Conservation (phyloP, 2,797 vertebrate genomes). For the Lutjanus argentimaculatus region DNA sequence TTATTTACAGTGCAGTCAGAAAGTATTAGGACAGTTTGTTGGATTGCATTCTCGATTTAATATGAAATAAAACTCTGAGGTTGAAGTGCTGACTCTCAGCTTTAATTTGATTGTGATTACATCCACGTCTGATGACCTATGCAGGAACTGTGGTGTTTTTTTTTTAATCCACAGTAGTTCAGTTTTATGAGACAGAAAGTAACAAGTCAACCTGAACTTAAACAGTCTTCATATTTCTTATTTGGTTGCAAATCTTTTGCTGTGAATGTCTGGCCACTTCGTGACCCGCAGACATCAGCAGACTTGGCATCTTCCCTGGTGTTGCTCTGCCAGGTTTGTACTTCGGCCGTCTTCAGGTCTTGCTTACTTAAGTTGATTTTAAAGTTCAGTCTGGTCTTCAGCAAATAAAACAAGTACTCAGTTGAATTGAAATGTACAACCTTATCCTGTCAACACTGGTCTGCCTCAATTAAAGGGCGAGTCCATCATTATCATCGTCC, state of each 20-base stretch:
- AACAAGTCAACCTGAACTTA: not conserved
- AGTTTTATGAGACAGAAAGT: not conserved
- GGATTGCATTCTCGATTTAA: not conserved
- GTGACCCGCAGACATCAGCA: conserved; percentile 26
- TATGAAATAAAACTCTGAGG: not conserved
- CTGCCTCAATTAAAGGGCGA: no score
- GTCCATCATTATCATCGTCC: no score
- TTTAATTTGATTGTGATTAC: not conserved
- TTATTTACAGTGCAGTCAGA: not conserved
- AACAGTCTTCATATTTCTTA: conserved; percentile 8
- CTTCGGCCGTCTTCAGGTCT: not conserved
- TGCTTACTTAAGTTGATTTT: conserved; percentile 18
- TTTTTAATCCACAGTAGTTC: not conserved
- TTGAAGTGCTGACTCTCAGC: not conserved
- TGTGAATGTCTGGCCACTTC: not conserved
- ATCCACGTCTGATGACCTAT: not conserved
- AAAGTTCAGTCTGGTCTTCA: conserved; percentile 13
- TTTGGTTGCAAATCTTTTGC: not conserved
- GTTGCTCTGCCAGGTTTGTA: conserved; percentile 28
- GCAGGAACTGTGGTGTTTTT: not conserved
- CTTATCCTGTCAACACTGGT: no score
- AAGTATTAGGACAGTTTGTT: not conserved
- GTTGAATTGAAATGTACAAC: no score
- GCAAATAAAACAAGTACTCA: not conserved
- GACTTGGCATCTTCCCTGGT: conserved; percentile 21